Evolutionary conservation across 2,797 vertebrate species (phyloP).

Genomic region (Ptychobarbus kaznakovi): DNA sequence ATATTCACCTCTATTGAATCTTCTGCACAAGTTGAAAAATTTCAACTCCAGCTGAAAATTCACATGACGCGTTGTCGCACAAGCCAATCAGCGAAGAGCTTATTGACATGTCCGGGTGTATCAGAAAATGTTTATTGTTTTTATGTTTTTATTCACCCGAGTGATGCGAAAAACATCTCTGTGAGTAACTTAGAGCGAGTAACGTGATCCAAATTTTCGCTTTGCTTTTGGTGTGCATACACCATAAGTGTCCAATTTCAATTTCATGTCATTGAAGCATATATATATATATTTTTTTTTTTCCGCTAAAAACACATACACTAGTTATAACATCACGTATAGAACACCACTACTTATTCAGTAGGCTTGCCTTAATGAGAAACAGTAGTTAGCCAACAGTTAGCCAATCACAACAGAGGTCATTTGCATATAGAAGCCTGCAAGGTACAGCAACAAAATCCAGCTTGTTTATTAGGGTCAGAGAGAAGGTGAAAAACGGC

Average conservation of each 20-base stretch:
- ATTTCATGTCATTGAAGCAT: background rate
- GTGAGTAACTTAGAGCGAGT: too few species aligned
- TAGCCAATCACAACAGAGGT: conserved; percentile 12
- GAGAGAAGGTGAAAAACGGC: background rate
- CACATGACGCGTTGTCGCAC: too few species aligned
- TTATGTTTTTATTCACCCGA: too few species aligned
- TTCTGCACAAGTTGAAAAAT: too few species aligned
- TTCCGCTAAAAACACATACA: background rate
- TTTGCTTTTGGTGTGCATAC: too few species aligned
- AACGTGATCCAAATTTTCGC: too few species aligned
- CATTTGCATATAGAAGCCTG: background rate
- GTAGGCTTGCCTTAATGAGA: background rate
- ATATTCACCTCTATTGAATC: too few species aligned
- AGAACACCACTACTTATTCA: background rate
- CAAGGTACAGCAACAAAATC: background rate
- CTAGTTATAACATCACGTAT: background rate
- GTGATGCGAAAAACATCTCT: too few species aligned
- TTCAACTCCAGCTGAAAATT: too few species aligned
- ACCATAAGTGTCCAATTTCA: background rate
- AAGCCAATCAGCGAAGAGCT: background rate
- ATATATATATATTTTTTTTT: too few species aligned
- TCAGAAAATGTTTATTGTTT: background rate
- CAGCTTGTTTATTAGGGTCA: background rate
- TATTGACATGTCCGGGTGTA: background rate
- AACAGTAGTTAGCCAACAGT: background rate